These are phyloP conservation scores for Aspidapion aeneum DNA, from an alignment of 2,888 invertebrate species.

Conservation along the genomic window DNA sequence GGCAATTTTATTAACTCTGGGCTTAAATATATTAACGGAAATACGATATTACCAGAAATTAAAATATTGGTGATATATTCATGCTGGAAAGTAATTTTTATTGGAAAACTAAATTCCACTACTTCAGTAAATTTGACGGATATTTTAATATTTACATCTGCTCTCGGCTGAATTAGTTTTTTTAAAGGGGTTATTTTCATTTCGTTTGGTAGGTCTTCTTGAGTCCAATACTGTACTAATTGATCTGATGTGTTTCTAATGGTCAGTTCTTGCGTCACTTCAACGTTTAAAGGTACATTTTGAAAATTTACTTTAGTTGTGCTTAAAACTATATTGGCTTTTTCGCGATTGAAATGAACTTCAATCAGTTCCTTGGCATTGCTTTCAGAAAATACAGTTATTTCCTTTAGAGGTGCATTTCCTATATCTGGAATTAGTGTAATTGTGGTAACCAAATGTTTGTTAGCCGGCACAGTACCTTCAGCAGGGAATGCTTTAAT, in stretches of 20 bases:
- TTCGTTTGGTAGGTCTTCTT: conserved; percentile 13
- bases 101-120: conserved; percentile 23
- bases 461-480: conserved; percentile 53
- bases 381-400: conserved; percentile 40
- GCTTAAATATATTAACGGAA: conserved; percentile 51
- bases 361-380: conserved; percentile 34
- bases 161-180: conserved; percentile 30
- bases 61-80: conserved; percentile 44
- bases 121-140: conserved; percentile 25
- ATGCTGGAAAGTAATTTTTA: conserved; percentile 31
- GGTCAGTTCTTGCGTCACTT: conserved; percentile 26
- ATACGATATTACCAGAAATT: conserved; percentile 51
- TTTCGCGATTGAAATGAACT: conserved; percentile 22
- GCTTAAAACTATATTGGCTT: conserved; percentile 24
- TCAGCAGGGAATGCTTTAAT: conserved; percentile 51
- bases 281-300: conserved; percentile 44
- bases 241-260: conserved; percentile 31
- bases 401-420: conserved; percentile 34
- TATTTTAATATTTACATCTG: conserved; percentile 32
- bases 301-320: conserved; percentile 33
- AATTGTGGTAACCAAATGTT: conserved; percentile 50
- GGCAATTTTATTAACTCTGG: conserved; percentile 53
- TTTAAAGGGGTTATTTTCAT: conserved; percentile 32
- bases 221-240: conserved; percentile 27
- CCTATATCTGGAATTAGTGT: conserved; percentile 35